phyloP scores from a whole-genome alignment of 2,113 vertebrate genomes.

The Pipra filicauda region DNA sequence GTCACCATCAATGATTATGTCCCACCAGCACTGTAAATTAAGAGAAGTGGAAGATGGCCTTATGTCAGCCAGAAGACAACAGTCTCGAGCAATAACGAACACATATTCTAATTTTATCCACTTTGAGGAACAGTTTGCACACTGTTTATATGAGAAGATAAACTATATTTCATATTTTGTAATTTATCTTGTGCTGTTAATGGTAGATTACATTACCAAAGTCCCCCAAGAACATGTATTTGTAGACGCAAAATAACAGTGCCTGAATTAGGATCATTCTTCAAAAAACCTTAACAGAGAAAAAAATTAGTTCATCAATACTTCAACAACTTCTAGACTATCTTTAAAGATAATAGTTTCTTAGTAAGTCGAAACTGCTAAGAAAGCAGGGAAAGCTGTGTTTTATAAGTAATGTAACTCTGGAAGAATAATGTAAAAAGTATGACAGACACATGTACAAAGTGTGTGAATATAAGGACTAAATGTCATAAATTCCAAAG shows the following conservation, averaged over 20 bases:
- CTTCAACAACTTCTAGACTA: neutral
- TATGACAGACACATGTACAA: neutral
- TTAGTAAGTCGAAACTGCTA: neutral
- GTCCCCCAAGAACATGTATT: neutral
- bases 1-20: constrained; percentile 63
- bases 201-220: neutral
- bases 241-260: neutral
- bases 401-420: neutral
- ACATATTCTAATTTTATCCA: constrained; percentile 21
- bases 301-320: neutral
- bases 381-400: accelerated
- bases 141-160: neutral
- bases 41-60: constrained; percentile 61
- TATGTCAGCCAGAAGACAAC: constrained; percentile 48
- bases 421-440: neutral
- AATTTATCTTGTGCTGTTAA: neutral
- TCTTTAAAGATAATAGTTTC: neutral
- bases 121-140: neutral
- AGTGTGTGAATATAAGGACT: neutral
- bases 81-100: constrained; percentile 37
- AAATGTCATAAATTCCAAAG: neutral
- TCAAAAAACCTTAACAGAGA: neutral
- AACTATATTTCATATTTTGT: neutral
- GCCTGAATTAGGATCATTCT: neutral
- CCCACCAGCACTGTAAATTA: constrained; percentile 66